A percentile compares a stretch with the other conserved stretches of the same genome.
These are phyloP conservation scores for Hoplostethus atlanticus DNA, from an alignment of 2,797 vertebrate genomes.

Conservation along the genomic window DNA sequence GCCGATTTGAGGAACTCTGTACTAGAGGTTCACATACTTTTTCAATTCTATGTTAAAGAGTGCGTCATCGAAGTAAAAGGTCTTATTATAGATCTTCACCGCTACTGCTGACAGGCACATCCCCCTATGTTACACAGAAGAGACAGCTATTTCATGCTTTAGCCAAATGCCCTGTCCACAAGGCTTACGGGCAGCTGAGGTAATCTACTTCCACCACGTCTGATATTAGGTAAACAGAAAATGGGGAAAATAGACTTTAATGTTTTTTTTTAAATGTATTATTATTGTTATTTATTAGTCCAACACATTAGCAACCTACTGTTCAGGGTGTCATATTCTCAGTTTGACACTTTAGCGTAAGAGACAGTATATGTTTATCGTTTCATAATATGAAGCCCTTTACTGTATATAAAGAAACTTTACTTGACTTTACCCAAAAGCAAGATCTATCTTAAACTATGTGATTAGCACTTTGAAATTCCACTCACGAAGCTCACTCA, in stretches of 20 bases:
- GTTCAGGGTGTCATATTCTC: background rate
- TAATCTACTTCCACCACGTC: conserved; percentile 4
- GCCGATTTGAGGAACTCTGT: too few species aligned
- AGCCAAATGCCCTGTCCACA: conserved; percentile 17
- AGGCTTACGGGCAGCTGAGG: background rate
- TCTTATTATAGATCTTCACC: conserved; percentile 26
- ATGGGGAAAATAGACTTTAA: conserved; percentile 9
- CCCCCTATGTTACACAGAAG: conserved; percentile 10
- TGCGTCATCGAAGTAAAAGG: conserved; percentile 2
- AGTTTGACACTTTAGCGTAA: conserved; percentile 3
- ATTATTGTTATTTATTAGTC: background rate
- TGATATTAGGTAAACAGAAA: background rate
- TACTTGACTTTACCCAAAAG: too few species aligned
- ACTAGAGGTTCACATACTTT: too few species aligned
- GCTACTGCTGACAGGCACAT: conserved; percentile 35
- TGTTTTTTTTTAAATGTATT: background rate
- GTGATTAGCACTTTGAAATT: conserved; percentile 1
- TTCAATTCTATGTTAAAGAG: background rate
- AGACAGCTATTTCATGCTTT: conserved; percentile 45
- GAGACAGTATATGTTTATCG: background rate
- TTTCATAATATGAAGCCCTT: too few species aligned
- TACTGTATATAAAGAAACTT: too few species aligned
- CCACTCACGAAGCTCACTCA: background rate
- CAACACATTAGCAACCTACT: background rate
- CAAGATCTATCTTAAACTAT: background rate